Evolutionary conservation across 2,113 vertebrate genomes (phyloP).

Genomic region (Carassius carassius): DNA sequence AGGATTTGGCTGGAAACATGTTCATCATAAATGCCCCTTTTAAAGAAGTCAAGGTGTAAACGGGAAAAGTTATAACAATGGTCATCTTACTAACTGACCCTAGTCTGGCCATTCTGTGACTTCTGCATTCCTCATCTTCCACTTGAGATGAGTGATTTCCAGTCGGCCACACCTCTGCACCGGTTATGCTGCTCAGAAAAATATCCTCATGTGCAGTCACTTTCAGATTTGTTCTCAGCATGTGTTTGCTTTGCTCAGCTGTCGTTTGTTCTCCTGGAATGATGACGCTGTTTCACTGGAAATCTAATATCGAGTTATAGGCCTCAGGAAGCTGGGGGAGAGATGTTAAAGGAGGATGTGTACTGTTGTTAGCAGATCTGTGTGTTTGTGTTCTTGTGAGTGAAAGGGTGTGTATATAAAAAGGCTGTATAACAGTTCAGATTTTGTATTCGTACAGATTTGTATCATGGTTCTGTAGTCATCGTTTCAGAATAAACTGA

Average conservation of each 20-base stretch:
- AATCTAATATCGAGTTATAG: slow-evolving; percentile 26
- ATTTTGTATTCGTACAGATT: background rate
- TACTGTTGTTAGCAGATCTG: background rate
- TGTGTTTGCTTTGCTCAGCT: slow-evolving; percentile 17
- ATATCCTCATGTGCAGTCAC: background rate
- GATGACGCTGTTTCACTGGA: slow-evolving; percentile 15
- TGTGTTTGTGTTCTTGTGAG: no score
- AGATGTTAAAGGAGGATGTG: background rate
- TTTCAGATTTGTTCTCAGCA: slow-evolving; percentile 5
- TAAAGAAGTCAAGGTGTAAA: background rate
- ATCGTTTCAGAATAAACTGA: background rate
- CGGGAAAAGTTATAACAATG: background rate
- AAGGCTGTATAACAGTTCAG: background rate
- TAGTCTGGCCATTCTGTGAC: background rate
- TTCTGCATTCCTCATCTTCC: background rate
- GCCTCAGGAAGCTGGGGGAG: slow-evolving; percentile 5
- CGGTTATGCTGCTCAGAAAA: background rate
- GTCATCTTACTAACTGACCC: background rate
- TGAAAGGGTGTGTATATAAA: background rate
- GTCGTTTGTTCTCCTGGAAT: background rate
- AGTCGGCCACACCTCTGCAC: background rate
- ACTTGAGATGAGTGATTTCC: slow-evolving; percentile 6
- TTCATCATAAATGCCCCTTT: background rate
- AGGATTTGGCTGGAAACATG: background rate
- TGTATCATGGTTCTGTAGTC: background rate